A percentile compares a stretch with the other conserved stretches of the same genome.
Conservation (phyloP, 2,888 invertebrate species). For the Penaeus monodon region DNA sequence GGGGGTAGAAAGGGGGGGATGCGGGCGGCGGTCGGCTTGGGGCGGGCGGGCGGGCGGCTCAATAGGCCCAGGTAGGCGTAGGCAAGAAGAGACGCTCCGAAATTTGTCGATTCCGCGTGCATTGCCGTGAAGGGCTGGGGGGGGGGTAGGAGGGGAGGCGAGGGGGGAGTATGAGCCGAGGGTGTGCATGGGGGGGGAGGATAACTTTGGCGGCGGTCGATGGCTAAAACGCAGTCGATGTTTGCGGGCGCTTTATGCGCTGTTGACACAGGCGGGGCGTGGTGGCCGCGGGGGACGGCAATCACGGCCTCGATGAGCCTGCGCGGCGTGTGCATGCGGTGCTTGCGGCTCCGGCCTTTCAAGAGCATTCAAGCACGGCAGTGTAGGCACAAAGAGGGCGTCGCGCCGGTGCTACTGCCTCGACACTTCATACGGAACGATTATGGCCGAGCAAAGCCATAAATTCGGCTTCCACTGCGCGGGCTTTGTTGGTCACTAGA, state of each 20-base stretch:
- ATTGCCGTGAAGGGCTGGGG: not conserved
- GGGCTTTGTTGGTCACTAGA: conserved; percentile 31
- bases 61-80: conserved; percentile 6
- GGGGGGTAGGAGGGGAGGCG: conserved; percentile 15
- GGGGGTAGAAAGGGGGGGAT: no score
- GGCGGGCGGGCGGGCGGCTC: not conserved
- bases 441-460: conserved; percentile 33
- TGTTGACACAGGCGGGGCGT: conserved; percentile 43
- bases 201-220: not conserved
- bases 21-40: no score
- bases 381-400: conserved; percentile 33
- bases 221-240: conserved; percentile 10
- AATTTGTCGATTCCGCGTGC: conserved; percentile 15
- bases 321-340: conserved; percentile 12
- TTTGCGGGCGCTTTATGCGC: conserved; percentile 30
- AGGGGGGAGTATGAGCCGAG: not conserved
- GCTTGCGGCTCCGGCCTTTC: conserved; percentile 38
- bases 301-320: not conserved
- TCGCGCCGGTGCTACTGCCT: conserved; percentile 18
- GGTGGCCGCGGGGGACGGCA: not conserved
- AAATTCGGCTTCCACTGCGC: conserved; percentile 30
- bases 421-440: conserved; percentile 28
- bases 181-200: conserved; percentile 25
- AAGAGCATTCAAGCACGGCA: conserved; percentile 38
- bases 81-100: not conserved